Conservation (phyloP, 2,888 invertebrate genomes). For the Merodon equestris region DNA sequence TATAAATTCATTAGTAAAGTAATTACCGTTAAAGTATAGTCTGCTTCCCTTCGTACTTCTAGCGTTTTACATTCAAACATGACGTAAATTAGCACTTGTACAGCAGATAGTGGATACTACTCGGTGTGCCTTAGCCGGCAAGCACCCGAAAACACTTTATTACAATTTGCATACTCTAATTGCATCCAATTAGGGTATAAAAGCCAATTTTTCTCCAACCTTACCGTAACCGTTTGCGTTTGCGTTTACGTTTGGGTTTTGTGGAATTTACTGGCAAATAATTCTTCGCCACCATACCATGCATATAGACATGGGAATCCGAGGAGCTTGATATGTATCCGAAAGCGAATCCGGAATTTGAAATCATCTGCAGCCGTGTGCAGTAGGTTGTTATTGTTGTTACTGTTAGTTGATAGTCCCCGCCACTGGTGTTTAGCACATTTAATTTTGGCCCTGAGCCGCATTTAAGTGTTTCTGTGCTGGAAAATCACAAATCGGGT, state of each 20-base stretch:
- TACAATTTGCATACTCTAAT: conserved; percentile 66
- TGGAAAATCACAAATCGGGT: conserved; percentile 37
- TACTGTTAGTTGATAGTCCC: too few relatives aligned
- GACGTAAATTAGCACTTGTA: conserved; percentile 15
- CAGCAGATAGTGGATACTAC: not conserved
- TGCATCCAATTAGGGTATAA: conserved; percentile 60
- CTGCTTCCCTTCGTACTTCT: not conserved
- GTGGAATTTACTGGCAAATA: conserved; percentile 40
- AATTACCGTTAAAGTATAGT: conserved; percentile 33
- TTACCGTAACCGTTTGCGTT: conserved; percentile 5
- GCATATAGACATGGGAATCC: too few relatives aligned
- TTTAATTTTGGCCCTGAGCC: conserved; percentile 46
- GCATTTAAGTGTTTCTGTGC: conserved; percentile 44
- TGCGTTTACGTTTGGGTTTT: conserved; percentile 4
- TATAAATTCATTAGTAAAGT: conserved; percentile 56
- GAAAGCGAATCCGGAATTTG: conserved; percentile 27
- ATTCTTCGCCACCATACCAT: conserved; percentile 23
- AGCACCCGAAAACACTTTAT: conserved; percentile 47
- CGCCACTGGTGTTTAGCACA: conserved; percentile 35
- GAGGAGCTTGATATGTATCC: conserved; percentile 14
- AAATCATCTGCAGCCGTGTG: conserved; percentile 27
- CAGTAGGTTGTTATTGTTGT: not conserved
- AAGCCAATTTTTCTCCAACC: conserved; percentile 53
- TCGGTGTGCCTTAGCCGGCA: conserved; percentile 17
- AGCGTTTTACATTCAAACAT: conserved; percentile 10